A percentile compares a stretch with the other conserved stretches of the same genome.
Conservation (phyloP, 2,113 vertebrate genomes). For the Pelodiscus sinensis region DNA sequence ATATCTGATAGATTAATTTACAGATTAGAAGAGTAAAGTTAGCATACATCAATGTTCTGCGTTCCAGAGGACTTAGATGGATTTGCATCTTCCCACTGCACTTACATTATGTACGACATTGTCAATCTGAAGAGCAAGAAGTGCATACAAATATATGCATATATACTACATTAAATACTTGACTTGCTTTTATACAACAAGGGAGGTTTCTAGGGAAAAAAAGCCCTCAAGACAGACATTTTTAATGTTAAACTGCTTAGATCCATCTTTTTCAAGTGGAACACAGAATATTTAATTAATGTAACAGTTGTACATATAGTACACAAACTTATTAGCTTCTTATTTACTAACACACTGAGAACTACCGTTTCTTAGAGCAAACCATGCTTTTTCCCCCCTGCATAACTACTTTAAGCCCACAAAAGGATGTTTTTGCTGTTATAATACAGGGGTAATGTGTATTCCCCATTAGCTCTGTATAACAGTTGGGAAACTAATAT, state of each 20-base stretch:
- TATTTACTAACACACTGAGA: neutral
- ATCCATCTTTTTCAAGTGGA: neutral
- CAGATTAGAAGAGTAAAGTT: neutral
- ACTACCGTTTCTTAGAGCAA: neutral
- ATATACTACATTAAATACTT: fast-evolving
- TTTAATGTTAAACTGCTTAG: neutral
- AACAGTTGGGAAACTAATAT: slow-evolving; percentile 25
- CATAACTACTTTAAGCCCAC: neutral
- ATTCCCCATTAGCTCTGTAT: neutral
- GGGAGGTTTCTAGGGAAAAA: fast-evolving
- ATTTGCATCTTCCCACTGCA: neutral
- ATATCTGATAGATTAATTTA: neutral
- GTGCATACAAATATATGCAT: neutral
- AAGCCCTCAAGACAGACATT: neutral
- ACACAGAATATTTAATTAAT: neutral
- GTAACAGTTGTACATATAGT: neutral
- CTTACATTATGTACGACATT: neutral
- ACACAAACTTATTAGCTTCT: neutral
- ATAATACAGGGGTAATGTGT: neutral
- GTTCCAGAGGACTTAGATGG: neutral
- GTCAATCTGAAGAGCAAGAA: fast-evolving
- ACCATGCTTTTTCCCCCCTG: neutral
- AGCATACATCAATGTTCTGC: neutral
- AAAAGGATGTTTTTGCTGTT: neutral
- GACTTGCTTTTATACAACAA: neutral